Percentiles rank a stretch among this genome's conserved stretches.
Evolutionary conservation across 1,140 invertebrate genomes (phyloP).

Genomic region (Magallana angulata): DNA sequence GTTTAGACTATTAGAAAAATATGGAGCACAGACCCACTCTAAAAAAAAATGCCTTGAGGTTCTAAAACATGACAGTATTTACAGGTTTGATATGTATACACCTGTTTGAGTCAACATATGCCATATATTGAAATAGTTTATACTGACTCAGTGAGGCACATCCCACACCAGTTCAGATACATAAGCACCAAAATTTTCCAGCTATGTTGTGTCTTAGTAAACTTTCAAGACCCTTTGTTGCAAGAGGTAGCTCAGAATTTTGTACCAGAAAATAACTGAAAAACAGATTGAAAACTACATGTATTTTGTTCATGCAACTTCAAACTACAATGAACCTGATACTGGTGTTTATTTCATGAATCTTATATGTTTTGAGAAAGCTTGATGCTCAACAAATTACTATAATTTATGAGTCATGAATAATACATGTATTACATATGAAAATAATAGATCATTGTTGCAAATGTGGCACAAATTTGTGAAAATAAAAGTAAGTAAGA

Average conservation of each 20-base stretch:
- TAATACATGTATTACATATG: background rate
- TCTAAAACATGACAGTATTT: too few relatives aligned
- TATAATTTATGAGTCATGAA: background rate
- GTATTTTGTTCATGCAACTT: background rate
- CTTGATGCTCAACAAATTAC: background rate
- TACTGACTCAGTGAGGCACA: background rate
- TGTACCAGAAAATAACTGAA: constrained; percentile 6
- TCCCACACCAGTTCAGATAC: background rate
- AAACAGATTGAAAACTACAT: background rate
- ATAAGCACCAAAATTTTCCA: background rate
- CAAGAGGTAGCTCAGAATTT: background rate
- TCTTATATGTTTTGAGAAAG: background rate
- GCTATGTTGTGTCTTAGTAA: background rate
- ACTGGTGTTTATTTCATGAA: too few relatives aligned
- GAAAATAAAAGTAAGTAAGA: background rate
- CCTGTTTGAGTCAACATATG: too few relatives aligned
- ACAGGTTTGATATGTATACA: too few relatives aligned
- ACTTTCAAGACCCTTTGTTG: constrained; percentile 9
- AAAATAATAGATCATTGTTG: background rate
- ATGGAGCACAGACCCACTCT: too few relatives aligned
- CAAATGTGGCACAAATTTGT: background rate
- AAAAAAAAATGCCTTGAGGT: too few relatives aligned
- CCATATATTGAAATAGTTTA: too few relatives aligned
- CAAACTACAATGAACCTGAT: too few relatives aligned
- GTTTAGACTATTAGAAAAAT: too few relatives aligned